Conservation (phyloP, 1,140 invertebrate genomes). For the Pseudomyrmex flavicornis region DNA sequence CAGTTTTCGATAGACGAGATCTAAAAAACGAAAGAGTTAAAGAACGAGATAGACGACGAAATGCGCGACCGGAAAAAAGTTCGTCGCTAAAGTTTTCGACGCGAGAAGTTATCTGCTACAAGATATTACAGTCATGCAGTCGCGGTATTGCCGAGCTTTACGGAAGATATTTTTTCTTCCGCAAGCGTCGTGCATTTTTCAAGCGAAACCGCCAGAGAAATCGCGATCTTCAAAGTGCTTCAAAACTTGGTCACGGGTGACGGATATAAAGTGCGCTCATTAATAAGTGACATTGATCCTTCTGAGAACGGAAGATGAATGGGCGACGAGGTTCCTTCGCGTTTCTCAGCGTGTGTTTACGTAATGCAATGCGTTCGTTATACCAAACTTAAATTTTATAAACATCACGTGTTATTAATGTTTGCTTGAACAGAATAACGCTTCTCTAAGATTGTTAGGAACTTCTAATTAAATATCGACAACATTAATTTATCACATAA, state of each 20-base stretch:
- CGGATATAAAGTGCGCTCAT: conserved; percentile 54
- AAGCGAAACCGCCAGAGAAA: conserved; percentile 40
- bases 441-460: background rate
- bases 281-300: conserved; percentile 60
- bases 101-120: conserved; percentile 57
- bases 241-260: conserved; percentile 58
- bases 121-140: conserved; percentile 57
- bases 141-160: conserved; percentile 49
- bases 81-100: conserved; percentile 54
- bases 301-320: conserved; percentile 37
- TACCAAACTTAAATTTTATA: conserved; percentile 32
- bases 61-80: conserved; percentile 41
- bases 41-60: background rate
- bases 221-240: conserved; percentile 54
- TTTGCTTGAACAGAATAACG: background rate
- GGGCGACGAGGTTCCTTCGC: conserved; percentile 19
- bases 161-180: conserved; percentile 50
- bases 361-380: conserved; percentile 15
- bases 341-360: conserved; percentile 12
- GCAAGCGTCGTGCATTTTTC: conserved; percentile 62
- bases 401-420: conserved; percentile 14
- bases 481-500: background rate
- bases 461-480: conserved; percentile 11
- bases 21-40: conserved; percentile 1
- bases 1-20: conserved; percentile 22